Conservation (phyloP, 2,888 invertebrate genomes). For the Andrena praecox region DNA sequence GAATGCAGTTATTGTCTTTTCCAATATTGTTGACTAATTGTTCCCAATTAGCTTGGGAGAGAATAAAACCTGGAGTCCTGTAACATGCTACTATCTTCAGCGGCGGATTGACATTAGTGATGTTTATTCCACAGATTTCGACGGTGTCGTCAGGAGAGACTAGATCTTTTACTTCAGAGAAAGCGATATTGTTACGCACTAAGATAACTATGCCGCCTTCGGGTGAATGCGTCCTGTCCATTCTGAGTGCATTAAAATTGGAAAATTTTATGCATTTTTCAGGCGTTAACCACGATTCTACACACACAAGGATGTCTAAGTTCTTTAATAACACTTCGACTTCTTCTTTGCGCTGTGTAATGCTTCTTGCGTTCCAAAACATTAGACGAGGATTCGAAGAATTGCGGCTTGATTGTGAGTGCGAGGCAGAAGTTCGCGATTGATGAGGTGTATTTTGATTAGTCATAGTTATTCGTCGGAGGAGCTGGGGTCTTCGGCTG, state of each 20-base stretch:
- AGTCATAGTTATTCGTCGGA: slow-evolving; percentile 4
- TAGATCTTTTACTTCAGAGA: not conserved
- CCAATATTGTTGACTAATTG: not conserved
- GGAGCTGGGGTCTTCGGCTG: not conserved
- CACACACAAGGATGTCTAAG: not conserved
- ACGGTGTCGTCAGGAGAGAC: not conserved
- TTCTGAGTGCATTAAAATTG: not conserved
- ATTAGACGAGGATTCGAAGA: not conserved
- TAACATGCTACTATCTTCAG: not conserved
- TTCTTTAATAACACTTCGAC: not conserved
- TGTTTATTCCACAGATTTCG: slow-evolving; percentile 4
- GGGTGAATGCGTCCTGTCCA: not conserved
- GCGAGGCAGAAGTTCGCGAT: not conserved
- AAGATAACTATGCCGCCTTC: slow-evolving; percentile 1
- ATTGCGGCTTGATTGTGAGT: not conserved
- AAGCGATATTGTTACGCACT: not conserved
- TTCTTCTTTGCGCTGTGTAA: slow-evolving; percentile 10
- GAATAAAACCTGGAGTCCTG: slow-evolving; percentile 9
- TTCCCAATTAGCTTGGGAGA: slow-evolving; percentile 10
- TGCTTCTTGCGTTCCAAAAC: slow-evolving; percentile 6
- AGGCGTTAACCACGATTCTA: slow-evolving; percentile 6
- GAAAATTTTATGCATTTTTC: not conserved
- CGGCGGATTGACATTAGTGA: not conserved
- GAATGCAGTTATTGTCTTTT: not conserved
- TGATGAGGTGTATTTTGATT: not conserved